Conservation (phyloP, 2,113 vertebrate species). For the Hystrix brachyura region DNA sequence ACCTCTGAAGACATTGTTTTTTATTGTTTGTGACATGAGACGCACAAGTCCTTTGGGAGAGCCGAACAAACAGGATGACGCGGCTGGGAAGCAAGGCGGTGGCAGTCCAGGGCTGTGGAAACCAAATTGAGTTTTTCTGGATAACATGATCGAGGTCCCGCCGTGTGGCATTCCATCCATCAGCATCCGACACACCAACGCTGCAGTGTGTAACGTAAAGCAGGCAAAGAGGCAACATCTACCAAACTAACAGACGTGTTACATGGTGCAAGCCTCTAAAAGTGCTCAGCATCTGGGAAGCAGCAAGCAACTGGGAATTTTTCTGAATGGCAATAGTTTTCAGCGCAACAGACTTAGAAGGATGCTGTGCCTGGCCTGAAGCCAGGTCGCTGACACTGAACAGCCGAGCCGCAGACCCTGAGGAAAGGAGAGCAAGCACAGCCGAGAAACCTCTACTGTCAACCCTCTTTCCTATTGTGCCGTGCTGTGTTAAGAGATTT, state of each 20-base stretch:
- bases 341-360: conserved; percentile 65
- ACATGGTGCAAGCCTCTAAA: conserved; percentile 62
- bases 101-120: not conserved
- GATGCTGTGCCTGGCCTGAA: not conserved
- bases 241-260: not conserved
- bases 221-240: not conserved
- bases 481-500: not conserved
- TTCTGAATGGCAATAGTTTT: conserved; percentile 68
- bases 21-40: conserved; percentile 16
- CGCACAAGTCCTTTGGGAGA: not conserved
- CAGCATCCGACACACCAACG: not conserved
- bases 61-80: not conserved
- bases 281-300: conserved; percentile 13
- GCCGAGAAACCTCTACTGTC: not conserved
- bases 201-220: not conserved
- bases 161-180: not conserved
- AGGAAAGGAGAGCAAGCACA: conserved; percentile 7
- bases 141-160: conserved; percentile 16
- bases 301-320: conserved; percentile 58
- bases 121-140: not conserved
- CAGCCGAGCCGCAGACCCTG: not conserved
- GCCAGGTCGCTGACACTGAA: conserved; percentile 15
- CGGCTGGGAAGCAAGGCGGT: not conserved
- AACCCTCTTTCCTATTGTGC: not conserved
- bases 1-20: conserved; percentile 8